phyloP scores from a whole-genome alignment of 2,797 vertebrate species.

The Sphenodon punctatus region DNA sequence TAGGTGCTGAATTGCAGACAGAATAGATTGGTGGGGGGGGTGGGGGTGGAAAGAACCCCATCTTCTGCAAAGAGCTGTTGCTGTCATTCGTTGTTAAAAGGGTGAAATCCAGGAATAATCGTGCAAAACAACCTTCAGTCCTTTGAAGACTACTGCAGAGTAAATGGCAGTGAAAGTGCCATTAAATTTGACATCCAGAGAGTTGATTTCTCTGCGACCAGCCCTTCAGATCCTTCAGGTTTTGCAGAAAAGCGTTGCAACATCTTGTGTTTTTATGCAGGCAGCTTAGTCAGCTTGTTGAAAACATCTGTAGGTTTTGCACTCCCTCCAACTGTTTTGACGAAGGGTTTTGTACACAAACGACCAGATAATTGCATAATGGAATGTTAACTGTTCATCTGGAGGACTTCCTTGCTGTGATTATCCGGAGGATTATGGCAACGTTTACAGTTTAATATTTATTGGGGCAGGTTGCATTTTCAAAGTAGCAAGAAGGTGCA shows the following conservation, averaged over 20 bases:
- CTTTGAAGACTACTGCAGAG: neutral
- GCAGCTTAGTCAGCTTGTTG: neutral
- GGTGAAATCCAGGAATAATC: too few species aligned
- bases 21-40: too few species aligned
- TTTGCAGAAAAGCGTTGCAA: neutral
- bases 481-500: neutral
- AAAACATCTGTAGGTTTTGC: conserved; percentile 10
- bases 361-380: conserved; percentile 21
- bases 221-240: neutral
- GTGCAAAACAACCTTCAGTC: neutral
- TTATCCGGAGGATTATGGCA: neutral
- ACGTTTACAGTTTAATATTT: neutral
- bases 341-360: conserved; percentile 29
- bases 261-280: neutral
- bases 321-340: conserved; percentile 3
- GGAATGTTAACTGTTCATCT: neutral
- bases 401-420: neutral
- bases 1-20: neutral
- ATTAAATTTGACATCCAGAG: neutral
- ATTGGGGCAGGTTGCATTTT: neutral
- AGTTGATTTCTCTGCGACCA: neutral
- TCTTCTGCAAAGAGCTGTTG: neutral
- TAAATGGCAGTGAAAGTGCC: neutral
- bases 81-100: too few species aligned
- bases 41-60: too few species aligned